These are phyloP conservation scores for Bovichtus variegatus DNA, from an alignment of 2,797 vertebrate genomes.

Conservation along the genomic window DNA sequence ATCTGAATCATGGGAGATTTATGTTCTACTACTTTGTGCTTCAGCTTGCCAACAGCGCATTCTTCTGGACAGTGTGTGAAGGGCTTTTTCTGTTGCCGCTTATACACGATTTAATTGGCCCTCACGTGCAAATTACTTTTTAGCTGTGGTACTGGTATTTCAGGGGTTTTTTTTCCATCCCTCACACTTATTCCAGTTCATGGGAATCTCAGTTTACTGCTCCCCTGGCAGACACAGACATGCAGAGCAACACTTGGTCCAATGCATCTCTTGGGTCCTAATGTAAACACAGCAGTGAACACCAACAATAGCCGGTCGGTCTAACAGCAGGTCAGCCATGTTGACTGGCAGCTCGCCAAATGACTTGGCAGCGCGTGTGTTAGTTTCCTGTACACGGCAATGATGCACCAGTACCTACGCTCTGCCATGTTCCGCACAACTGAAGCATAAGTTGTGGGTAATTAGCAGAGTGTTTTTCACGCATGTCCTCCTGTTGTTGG, in stretches of 20 bases:
- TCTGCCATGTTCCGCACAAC: slow-evolving; percentile 33
- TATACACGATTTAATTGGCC: not conserved
- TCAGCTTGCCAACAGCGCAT: slow-evolving; percentile 26
- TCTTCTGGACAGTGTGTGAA: slow-evolving; percentile 25
- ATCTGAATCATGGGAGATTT: slow-evolving; percentile 21
- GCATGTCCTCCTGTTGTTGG: slow-evolving; percentile 45
- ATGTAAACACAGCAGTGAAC: slow-evolving; percentile 71
- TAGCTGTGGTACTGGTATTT: not conserved
- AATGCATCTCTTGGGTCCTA: slow-evolving; percentile 52
- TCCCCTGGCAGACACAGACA: slow-evolving; percentile 41
- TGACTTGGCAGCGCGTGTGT: slow-evolving; percentile 57
- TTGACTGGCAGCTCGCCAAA: slow-evolving; percentile 57
- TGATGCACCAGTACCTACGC: slow-evolving; percentile 10
- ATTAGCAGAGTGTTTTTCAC: slow-evolving; percentile 33
- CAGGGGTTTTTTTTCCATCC: slow-evolving; percentile 10
- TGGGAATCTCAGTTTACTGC: slow-evolving; percentile 33
- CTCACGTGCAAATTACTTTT: slow-evolving; percentile 23
- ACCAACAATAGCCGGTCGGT: slow-evolving; percentile 72
- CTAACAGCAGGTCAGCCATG: slow-evolving; percentile 60
- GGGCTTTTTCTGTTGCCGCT: not conserved
- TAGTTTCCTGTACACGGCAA: slow-evolving; percentile 39
- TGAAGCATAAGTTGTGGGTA: slow-evolving; percentile 21
- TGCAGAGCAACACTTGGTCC: slow-evolving; percentile 42
- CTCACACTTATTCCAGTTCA: slow-evolving; percentile 3
- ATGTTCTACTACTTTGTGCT: not conserved